phyloP scores from a whole-genome alignment of 2,113 vertebrate genomes.

The Poecilia latipinna region DNA sequence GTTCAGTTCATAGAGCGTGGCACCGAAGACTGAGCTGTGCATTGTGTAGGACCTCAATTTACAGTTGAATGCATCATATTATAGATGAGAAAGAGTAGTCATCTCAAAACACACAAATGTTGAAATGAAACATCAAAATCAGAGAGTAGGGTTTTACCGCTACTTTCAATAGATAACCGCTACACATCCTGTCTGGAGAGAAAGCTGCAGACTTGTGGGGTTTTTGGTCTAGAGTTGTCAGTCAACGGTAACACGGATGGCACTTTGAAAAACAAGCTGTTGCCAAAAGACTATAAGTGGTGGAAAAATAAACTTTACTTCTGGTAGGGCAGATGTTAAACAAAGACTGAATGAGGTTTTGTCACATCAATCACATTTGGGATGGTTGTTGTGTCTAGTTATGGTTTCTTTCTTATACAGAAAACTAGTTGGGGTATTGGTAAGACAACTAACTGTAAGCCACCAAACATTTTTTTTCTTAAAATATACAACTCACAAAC shows the following conservation, averaged over 20 bases:
- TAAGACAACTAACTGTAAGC: too few species aligned
- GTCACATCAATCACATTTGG: background rate
- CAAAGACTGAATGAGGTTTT: background rate
- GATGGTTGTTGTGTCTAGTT: too few species aligned
- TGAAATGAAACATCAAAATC: constrained; percentile 74
- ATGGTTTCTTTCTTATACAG: too few species aligned
- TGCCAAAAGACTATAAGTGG: background rate
- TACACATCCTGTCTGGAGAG: constrained; percentile 76
- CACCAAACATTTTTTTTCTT: background rate
- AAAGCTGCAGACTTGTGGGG: constrained; percentile 72
- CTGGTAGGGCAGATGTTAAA: background rate
- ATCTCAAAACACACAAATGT: constrained; percentile 63
- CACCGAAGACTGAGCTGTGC: background rate
- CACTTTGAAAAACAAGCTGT: constrained; percentile 41
- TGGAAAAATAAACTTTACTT: background rate
- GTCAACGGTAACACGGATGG: constrained; percentile 55
- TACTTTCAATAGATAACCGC: constrained; percentile 78
- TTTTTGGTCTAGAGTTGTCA: constrained; percentile 69
- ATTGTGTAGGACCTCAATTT: constrained; percentile 20
- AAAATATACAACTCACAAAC: background rate
- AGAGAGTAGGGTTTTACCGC: constrained; percentile 66
- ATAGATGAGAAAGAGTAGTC: constrained; percentile 41
- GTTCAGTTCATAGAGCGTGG: background rate
- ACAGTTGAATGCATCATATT: constrained; percentile 27
- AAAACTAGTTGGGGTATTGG: too few species aligned